These are phyloP conservation scores for Zygaena filipendulae DNA, from an alignment of 2,888 invertebrate species.

Conservation along the genomic window DNA sequence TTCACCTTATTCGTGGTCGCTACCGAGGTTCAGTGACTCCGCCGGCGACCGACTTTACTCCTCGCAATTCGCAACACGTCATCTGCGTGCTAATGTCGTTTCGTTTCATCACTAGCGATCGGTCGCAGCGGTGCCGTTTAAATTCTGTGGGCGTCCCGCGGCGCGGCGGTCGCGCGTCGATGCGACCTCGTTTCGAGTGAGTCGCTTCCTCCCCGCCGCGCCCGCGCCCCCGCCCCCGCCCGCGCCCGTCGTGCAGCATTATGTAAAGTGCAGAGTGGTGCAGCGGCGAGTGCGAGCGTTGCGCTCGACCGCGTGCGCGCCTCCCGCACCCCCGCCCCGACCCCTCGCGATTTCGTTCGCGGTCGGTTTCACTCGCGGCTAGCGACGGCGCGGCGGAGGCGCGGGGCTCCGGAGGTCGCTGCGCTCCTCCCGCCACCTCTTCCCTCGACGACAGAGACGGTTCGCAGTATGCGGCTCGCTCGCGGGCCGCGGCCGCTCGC, in stretches of 20 bases:
- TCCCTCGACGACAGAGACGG: conserved; percentile 36
- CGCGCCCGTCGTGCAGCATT: conserved; percentile 51
- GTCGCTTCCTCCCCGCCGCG: conserved; percentile 25
- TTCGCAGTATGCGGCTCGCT: conserved; percentile 23
- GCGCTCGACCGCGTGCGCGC: conserved; percentile 59
- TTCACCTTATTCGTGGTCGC: conserved; percentile 61
- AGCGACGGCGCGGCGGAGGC: conserved; percentile 33
- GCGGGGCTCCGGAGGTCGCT: conserved; percentile 55
- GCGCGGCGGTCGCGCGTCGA: conserved; percentile 25
- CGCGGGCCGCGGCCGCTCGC: conserved; percentile 19
- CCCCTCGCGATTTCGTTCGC: conserved; percentile 43
- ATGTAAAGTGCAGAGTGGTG: conserved; percentile 54
- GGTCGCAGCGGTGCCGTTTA: conserved; percentile 42
- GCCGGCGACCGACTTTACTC: conserved; percentile 49
- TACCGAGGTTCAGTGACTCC: conserved; percentile 63
- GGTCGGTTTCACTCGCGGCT: conserved; percentile 19
- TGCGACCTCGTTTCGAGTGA: conserved; percentile 52
- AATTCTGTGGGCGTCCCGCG: conserved; percentile 50
- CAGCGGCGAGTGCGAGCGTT: conserved; percentile 46
- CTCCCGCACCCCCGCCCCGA: conserved; percentile 20
- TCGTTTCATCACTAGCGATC: conserved; percentile 46
- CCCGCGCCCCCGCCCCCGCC: conserved; percentile 25
- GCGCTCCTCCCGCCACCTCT: conserved; percentile 46
- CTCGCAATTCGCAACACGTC: conserved; percentile 46
- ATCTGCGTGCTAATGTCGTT: conserved; percentile 53